Percentiles rank a stretch among this genome's conserved stretches.
phyloP scores from a whole-genome alignment of 2,113 vertebrate genomes.

The Ceuthmochares aereus region DNA sequence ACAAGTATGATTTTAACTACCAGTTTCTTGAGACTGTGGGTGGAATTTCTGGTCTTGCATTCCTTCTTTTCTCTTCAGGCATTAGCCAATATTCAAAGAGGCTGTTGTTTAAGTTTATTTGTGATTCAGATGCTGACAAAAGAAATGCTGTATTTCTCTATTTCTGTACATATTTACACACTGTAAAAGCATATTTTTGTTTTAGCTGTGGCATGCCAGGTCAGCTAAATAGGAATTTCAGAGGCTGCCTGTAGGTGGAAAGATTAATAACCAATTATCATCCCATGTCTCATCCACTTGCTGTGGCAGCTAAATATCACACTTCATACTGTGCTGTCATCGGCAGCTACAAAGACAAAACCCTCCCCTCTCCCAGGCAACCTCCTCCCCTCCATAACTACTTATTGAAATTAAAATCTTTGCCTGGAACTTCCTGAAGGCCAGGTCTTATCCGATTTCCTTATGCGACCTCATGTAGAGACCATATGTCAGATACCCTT shows the following conservation, averaged over 20 bases:
- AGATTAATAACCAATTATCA: not conserved
- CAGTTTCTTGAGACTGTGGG: slow-evolving; percentile 28
- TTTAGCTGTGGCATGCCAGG: not conserved
- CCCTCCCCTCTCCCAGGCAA: not conserved
- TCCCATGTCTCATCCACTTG: not conserved
- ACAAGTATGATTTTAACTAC: slow-evolving; percentile 58
- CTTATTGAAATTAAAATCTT: not conserved
- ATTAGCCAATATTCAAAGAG: slow-evolving; percentile 38
- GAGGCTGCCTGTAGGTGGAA: slow-evolving; percentile 22
- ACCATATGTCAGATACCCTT: not conserved
- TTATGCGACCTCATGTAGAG: not conserved
- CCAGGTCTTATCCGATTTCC: not conserved
- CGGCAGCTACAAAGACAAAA: not conserved
- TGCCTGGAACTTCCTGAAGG: not conserved
- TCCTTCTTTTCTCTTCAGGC: slow-evolving; percentile 21
- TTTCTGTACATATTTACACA: slow-evolving; percentile 44
- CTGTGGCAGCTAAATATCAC: not conserved
- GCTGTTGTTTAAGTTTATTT: slow-evolving; percentile 42
- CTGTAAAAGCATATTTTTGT: slow-evolving; percentile 15
- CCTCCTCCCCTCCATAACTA: not conserved
- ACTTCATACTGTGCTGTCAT: not conserved
- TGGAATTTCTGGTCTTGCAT: slow-evolving; percentile 29
- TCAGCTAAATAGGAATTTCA: slow-evolving; percentile 44
- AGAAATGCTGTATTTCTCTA: not conserved
- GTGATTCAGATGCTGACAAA: slow-evolving; percentile 24